Base-by-base conservation (phyloP, 2,888 invertebrate genomes). In the Syritta pipiens region DNA sequence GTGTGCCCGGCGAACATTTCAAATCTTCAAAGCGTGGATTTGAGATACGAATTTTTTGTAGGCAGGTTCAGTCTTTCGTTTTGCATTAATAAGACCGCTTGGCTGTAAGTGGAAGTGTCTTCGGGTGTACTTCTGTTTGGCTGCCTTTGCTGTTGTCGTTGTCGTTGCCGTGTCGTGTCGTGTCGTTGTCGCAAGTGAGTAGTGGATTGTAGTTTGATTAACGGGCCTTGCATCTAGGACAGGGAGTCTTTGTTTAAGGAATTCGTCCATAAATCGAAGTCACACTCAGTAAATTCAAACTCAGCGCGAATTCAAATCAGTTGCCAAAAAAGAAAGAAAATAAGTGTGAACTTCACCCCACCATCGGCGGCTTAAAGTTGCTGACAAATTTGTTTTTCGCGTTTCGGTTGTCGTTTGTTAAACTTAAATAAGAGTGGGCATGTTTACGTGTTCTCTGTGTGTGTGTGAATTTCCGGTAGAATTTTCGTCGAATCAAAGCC, bases 61-160 rank as follows among this genome's bases (percentile, higher is more conserved):
- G 68, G 59, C 51, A 53, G 26, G 46, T 75, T 81, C 57, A 69
- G 81, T 81, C 81, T 84, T 88, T 84, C 87, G 86, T 87, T 87
- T 85, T 85, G 84, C 86, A 86, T 88, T 86, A 87, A 86, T 86
- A 86, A 87, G 87, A 87, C 86, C 85, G 86, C 84, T 85, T 82
- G 83, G 82, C 81, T 82, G 81, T 83, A 75, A 69, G 77, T 75
- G 53, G n/a, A 75, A 75, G 75, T 75, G 75, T 69, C 63, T 62
- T 75, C 46, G 49, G 57, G 67, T 55, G 35, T 37, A 26, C 12
- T 49, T 46, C 4, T 35, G 14, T 51, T n/a, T n/a, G n/a, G n/a
- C n/a, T n/a, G n/a, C n/a, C n/a, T n/a, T n/a, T n/a, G n/a, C n/a
- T n/a, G n/a, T n/a, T n/a, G n/a, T n/a, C n/a, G n/a, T n/a, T n/a